Conservation (phyloP, 2,113 vertebrate genomes). For the Lonchura striata region DNA sequence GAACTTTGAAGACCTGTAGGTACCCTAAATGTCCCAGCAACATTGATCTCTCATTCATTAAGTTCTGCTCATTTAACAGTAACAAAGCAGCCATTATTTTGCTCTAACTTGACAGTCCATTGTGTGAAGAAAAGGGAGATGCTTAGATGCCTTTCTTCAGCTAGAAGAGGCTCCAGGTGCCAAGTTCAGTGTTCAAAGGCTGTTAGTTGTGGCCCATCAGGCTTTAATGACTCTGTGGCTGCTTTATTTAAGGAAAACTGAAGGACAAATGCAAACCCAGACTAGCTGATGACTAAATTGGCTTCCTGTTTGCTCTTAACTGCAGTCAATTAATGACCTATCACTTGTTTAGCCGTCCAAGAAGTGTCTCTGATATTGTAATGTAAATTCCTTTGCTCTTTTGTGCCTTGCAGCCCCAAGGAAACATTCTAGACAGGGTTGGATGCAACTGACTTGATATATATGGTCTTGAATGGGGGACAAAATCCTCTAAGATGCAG, state of each 20-base stretch:
- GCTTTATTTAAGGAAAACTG: slow-evolving; percentile 3
- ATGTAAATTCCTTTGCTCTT: neutral
- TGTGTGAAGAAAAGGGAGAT: neutral
- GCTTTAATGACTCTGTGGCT: neutral
- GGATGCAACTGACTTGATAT: neutral
- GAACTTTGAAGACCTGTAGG: neutral
- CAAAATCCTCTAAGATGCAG: neutral
- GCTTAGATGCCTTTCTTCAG: neutral
- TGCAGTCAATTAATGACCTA: neutral
- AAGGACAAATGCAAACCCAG: neutral
- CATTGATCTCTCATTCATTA: neutral
- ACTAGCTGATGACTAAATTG: neutral
- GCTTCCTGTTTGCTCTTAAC: neutral
- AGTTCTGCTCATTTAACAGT: neutral
- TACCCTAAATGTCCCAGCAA: neutral
- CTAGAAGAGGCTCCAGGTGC: neutral
- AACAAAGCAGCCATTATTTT: neutral
- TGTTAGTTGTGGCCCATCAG: neutral
- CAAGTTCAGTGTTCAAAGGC: neutral
- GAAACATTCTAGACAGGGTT: rapidly evolving
- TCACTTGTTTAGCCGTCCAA: neutral
- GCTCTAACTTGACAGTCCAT: neutral
- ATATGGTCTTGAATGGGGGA: neutral
- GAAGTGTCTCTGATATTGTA: neutral
- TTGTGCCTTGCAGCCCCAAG: neutral